These are phyloP conservation scores for Diadema setosum DNA, from an alignment of 35 echinoderm and acorn worm species.

Conservation along the genomic window DNA sequence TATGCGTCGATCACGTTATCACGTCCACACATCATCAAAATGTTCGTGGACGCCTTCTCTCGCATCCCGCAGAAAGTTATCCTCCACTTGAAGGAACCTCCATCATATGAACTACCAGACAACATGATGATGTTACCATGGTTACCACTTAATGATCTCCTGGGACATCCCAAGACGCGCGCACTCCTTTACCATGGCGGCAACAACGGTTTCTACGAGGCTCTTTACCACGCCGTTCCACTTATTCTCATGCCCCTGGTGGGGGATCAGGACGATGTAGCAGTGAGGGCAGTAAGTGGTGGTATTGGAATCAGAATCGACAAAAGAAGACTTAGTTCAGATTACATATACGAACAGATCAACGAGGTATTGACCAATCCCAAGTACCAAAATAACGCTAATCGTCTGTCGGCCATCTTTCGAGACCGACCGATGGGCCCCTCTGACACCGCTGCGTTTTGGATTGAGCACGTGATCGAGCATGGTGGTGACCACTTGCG, in stretches of 20 bases:
- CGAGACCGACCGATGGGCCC: constrained; percentile 47
- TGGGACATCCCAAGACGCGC: constrained; percentile 38
- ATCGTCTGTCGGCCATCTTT: constrained; percentile 39
- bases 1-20: not conserved
- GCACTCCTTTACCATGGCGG: constrained; percentile 33
- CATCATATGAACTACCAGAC: not conserved
- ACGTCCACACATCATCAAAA: not conserved
- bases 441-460: constrained; percentile 40
- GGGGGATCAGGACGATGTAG: constrained; percentile 23
- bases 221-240: constrained; percentile 27
- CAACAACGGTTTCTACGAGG: constrained; percentile 49
- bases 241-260: not conserved
- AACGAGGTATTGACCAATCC: not conserved
- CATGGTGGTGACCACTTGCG: constrained; percentile 38
- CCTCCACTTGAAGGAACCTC: constrained; percentile 5
- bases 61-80: constrained; percentile 45
- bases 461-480: constrained; percentile 62
- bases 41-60: constrained; percentile 18
- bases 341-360: not conserved
- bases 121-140: constrained; percentile 54
- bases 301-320: not conserved
- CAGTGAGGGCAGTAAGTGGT: not conserved
- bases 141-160: constrained; percentile 68
- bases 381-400: constrained; percentile 30
- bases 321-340: not conserved